Evolutionary conservation across 2,797 vertebrate genomes (phyloP), one percentile per base, ranked within the genome.

Genomic region (Helostoma temminkii): DNA sequence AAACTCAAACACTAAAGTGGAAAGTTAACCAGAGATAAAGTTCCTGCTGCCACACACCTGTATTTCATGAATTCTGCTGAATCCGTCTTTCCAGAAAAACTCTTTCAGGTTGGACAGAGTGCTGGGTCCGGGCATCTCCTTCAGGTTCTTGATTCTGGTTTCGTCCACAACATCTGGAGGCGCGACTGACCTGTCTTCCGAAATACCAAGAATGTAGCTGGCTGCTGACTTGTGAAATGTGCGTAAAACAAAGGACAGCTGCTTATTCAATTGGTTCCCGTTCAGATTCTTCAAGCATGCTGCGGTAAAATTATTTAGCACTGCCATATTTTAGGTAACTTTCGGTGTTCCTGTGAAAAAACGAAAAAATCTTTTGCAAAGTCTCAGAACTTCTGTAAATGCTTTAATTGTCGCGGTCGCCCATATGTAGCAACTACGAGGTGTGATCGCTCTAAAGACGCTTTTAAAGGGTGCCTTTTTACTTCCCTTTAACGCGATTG

Each of bases 51-150:
- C 72, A 68, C n/a, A n/a, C 89, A 97, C 97, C 95, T 98, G 97
- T 45, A 98, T 96, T 80, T 98, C 95, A 22, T 98, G 96, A 54
- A 98, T 95, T 81, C 96, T 94, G 60, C 93, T 90, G 76, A 98
- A 98, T 0, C 97, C 96, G 73, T 96, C 96, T 74, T 89, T 94
- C 87, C 93, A 96, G 85, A 98, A 98, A 87, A 98, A 96, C 89
- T 98, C 96, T 16, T 95, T 41, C 66, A 98, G 77, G 67, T 97
- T 97, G 70, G 91, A 73, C 1, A 96, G 5, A 4, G 94, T 93
- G 74, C 93, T 92, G 48, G 97, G 97, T 71, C 97, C 97, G 0
- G 97, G 97, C 96, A 98, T 97, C 86, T 97, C 95, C 8, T 91
- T 85, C 59, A 98, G 90, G 37, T 43, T 92, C 89, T 94, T 97